A percentile compares a stretch with the other conserved stretches of the same genome.
Evolutionary conservation across 1,140 invertebrate genomes (phyloP).

Genomic region (Drosophila trapezifrons): DNA sequence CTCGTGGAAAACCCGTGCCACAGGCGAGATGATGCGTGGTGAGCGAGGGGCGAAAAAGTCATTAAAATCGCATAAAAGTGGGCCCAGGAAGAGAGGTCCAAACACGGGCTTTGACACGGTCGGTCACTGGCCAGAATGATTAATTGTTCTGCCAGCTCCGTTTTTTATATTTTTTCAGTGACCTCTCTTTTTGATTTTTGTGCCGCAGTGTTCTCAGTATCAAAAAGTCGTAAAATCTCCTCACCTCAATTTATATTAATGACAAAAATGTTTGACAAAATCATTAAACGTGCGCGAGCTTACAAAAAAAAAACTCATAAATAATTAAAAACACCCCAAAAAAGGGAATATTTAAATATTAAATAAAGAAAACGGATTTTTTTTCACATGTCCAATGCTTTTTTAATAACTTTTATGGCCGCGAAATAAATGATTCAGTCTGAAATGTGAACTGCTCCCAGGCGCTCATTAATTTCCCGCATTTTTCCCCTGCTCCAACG

Average conservation of each 20-base stretch:
- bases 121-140: constrained; percentile 58
- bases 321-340: constrained; percentile 34
- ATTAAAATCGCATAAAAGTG: constrained; percentile 57
- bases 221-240: constrained; percentile 53
- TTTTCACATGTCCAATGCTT: constrained; percentile 20
- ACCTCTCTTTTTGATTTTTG: constrained; percentile 12
- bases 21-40: not conserved
- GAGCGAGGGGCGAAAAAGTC: constrained; percentile 25
- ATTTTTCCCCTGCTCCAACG: constrained; percentile 6
- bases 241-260: constrained; percentile 56
- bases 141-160: constrained; percentile 49
- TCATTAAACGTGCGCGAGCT: constrained; percentile 54
- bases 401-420: constrained; percentile 42
- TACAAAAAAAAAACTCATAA: constrained; percentile 25
- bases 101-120: constrained; percentile 34
- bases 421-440: constrained; percentile 53
- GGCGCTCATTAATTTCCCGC: constrained; percentile 63
- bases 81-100: constrained; percentile 40
- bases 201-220: constrained; percentile 31
- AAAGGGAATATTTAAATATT: constrained; percentile 41
- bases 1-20: constrained; percentile 47
- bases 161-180: not conserved
- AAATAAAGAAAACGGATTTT: constrained; percentile 27
- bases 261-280: constrained; percentile 68
- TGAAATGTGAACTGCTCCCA: constrained; percentile 51